Conservation (phyloP, 2,797 vertebrate genomes). For the Alca torda region DNA sequence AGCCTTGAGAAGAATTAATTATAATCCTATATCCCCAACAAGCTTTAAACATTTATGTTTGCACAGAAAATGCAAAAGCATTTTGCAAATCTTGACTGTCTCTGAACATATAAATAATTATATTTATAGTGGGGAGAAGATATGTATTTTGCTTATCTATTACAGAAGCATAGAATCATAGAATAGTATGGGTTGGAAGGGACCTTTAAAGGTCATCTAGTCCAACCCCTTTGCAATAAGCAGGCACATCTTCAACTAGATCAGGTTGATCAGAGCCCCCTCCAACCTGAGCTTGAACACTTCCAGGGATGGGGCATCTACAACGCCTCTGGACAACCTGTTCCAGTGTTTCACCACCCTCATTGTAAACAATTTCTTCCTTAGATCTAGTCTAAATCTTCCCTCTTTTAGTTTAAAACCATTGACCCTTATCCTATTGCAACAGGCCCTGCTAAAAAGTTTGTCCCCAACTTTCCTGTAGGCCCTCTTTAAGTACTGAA, state of each 20-base stretch:
- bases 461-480: too few species aligned
- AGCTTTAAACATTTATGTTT: background rate
- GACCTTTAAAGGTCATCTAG: background rate
- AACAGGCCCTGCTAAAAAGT: too few species aligned
- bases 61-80: background rate
- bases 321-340: background rate
- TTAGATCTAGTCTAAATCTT: background rate
- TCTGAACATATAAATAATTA: background rate
- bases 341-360: background rate
- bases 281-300: background rate
- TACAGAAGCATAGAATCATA: background rate
- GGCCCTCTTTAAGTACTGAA: too few species aligned
- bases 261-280: background rate
- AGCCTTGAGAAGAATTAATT: constrained; percentile 43
- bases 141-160: background rate
- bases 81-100: background rate
- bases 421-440: too few species aligned
- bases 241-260: background rate
- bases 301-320: background rate
- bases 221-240: background rate
- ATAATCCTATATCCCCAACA: background rate
- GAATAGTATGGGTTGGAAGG: background rate
- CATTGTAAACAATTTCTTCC: background rate
- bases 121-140: background rate
- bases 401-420: too few species aligned